Base-by-base conservation (phyloP, 1,140 invertebrate genomes). In the Penaeus vannamei region DNA sequence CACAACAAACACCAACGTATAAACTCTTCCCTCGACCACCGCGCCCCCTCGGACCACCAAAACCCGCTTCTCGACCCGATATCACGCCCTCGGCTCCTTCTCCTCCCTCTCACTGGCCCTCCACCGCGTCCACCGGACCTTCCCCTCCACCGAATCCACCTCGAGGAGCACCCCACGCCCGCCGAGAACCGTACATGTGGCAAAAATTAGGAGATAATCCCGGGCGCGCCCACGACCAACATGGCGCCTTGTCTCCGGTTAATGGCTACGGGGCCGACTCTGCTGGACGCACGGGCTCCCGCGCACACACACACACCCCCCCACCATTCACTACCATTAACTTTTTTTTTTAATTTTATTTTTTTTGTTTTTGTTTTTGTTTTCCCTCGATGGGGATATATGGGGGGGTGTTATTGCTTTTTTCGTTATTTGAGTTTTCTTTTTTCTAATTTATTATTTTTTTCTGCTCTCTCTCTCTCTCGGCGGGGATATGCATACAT, bases 181-280 rank as follows among this genome's bases (percentile, higher is more conserved):
- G 84, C 84, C 88, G 81, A 90, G 90, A 85, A 86, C 69, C 87
- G 91, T 90, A 90, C 91, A 91, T 91, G 91, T 91, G 91, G 91
- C 91, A 91, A 91, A 91, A 90, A 91, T 90, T 90, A 89, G 91
- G 91, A 91, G 91, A 91, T 91, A 91, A 91, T 91, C 91, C 91
- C 84, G 88, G 90, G 91, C 89, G 91, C 91, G 87, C 90, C 90
- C 90, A 88, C 86, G 86, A 90, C 89, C 91, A 91, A 91, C 91
- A 91, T 91, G 91, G 91, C 91, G 91, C 87, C 91, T 91, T 90
- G 89, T 91, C 91, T 90, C 91, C 91, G 89, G 89, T 91, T 91
- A 91, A 91, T 91, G 87, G 91, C 91, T 91, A 91, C 91, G 91
- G 91, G 90, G 91, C 86, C 89, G 85, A 87, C 89, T 59, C 89